Base-by-base conservation (phyloP, 2,888 invertebrate genomes). In the Lasioglossum vierecki region DNA sequence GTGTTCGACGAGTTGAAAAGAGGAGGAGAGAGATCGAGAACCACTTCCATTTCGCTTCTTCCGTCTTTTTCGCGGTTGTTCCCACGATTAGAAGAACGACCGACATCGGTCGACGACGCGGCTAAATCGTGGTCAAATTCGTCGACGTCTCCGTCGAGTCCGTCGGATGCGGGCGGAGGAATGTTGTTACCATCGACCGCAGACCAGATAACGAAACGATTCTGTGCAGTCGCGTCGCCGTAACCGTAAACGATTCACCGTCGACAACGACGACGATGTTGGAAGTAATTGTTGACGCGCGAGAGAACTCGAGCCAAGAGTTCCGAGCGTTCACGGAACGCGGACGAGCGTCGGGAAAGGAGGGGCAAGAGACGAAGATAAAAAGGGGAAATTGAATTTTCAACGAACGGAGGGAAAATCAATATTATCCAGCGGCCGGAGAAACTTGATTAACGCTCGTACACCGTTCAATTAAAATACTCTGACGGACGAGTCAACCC, bases 381-480 rank as follows among this genome's bases (percentile, higher is more conserved):
- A 63, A 57, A 78, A 71, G 79, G 44, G 76, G 79, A 85, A 88
- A 89, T 89, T 87, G 88, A 91, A 91, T 91, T 90, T 90, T 87
- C 89, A 78, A 89, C 84, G 88, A 82, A 80, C 84, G 80, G 83
- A 87, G 87, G 82, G 89, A 91, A 91, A 91, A 91, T 90, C 91
- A 91, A 91, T 90, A 90, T 90, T 90, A 87, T 90, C 83, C 91
- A 88, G 85, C 87, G 87, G 88, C 60, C 57, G 76, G 87, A 81
- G 85, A 90, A 91, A 90, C 90, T 90, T 90, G 91, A 90, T 90
- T 90, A 90, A 91, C 88, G 83, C 80, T 78, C 88, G 89, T 89
- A 89, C 85, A 89, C 84, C 87, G 89, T 91, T 91, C 89, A 89
- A 90, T 90, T 90, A 90, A 90, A 90, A 91, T 91, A 82, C 84